Conservation (phyloP, 2,113 vertebrate species). For the Glareola pratincola region DNA sequence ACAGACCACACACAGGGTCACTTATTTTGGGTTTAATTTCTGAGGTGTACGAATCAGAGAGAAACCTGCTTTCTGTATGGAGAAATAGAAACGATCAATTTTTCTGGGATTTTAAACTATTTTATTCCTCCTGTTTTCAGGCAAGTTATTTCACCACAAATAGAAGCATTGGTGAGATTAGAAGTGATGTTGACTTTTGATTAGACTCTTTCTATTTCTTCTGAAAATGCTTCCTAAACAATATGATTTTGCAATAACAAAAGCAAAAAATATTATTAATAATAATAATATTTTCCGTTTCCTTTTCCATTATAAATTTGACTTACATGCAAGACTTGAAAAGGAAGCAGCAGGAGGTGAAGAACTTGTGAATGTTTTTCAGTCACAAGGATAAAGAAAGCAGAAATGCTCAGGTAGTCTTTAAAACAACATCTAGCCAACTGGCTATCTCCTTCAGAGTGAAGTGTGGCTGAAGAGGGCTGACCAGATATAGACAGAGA, state of each 20-base stretch:
- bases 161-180: neutral
- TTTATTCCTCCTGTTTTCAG: neutral
- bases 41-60: neutral
- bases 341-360: neutral
- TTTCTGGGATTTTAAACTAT: neutral
- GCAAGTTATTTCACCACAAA: neutral
- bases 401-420: neutral
- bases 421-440: neutral
- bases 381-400: neutral
- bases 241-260: neutral
- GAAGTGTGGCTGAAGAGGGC: neutral
- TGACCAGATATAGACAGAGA: neutral
- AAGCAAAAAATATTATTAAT: neutral
- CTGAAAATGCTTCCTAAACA: neutral
- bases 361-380: neutral
- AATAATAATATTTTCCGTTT: neutral
- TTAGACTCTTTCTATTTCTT: neutral
- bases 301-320: neutral
- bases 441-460: neutral
- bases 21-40: neutral
- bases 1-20: neutral
- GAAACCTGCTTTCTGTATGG: neutral
- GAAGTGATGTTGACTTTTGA: neutral
- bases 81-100: neutral
- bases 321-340: neutral